Evolutionary conservation across 2,113 vertebrate species (phyloP).

Genomic region (Brachypodius melanocephalos): DNA sequence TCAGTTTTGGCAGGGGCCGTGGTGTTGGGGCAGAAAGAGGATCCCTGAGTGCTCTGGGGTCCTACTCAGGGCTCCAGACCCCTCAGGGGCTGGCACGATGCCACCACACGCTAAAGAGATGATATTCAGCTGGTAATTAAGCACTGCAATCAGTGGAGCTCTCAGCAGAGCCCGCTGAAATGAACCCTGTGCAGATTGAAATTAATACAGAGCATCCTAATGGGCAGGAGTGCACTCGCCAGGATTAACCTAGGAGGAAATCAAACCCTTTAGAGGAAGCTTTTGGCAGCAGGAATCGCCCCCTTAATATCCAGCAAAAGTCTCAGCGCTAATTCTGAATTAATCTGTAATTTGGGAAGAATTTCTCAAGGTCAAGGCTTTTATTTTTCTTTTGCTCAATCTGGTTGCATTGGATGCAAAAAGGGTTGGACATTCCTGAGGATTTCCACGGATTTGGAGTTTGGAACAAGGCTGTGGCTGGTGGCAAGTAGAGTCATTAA

Average conservation of each 20-base stretch:
- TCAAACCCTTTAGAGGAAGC: not conserved
- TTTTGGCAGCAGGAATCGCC: not conserved
- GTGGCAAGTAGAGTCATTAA: not conserved
- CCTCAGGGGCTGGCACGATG: not conserved
- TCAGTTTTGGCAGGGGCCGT: not conserved
- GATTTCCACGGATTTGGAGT: accelerated
- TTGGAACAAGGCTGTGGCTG: not conserved
- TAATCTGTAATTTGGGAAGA: not conserved
- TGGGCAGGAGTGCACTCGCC: not conserved
- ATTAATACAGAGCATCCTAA: slow-evolving; percentile 7
- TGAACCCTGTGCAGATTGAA: slow-evolving; percentile 18
- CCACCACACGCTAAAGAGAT: not conserved
- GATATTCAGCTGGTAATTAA: slow-evolving; percentile 30
- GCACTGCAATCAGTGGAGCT: slow-evolving; percentile 18
- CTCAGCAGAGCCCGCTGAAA: not conserved
- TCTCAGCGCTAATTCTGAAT: not conserved
- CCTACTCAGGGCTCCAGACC: not conserved
- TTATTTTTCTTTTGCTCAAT: not conserved
- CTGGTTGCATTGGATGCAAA: not conserved
- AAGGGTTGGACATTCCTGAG: accelerated
- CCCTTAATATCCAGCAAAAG: not conserved
- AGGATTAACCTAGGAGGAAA: slow-evolving; percentile 9
- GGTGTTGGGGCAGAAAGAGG: accelerated
- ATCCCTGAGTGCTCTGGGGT: accelerated
- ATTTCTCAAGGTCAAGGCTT: not conserved